Percentiles rank a stretch among this genome's conserved stretches.
Evolutionary conservation across 1,140 invertebrate species (phyloP).

Genomic region (Trachymyrmex cornetzi): DNA sequence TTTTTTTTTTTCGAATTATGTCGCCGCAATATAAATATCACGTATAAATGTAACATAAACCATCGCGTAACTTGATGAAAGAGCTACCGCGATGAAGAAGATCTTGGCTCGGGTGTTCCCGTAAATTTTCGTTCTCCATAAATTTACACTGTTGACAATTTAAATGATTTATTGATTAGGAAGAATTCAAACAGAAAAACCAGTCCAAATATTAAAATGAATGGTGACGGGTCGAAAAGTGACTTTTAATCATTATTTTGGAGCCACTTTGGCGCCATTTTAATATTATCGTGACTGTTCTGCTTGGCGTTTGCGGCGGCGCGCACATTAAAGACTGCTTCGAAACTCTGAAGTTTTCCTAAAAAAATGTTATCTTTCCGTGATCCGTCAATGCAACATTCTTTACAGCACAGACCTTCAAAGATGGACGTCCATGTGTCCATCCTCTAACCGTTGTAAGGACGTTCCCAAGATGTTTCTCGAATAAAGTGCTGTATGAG

Average conservation of each 20-base stretch:
- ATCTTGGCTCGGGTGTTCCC: not conserved
- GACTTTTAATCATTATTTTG: too few relatives aligned
- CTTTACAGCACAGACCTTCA: too few relatives aligned
- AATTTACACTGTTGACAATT: not conserved
- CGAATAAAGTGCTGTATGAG: too few relatives aligned
- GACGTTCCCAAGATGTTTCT: too few relatives aligned
- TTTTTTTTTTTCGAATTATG: not conserved
- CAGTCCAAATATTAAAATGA: too few relatives aligned
- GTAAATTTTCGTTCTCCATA: not conserved
- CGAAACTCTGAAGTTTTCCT: not conserved
- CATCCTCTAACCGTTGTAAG: too few relatives aligned
- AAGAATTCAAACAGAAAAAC: too few relatives aligned
- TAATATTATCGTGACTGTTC: too few relatives aligned
- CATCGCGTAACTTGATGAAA: not conserved
- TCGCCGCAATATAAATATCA: not conserved
- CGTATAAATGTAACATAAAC: not conserved
- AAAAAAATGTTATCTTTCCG: not conserved
- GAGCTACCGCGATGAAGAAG: not conserved
- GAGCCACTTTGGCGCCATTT: too few relatives aligned
- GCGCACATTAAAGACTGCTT: not conserved
- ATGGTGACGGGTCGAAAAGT: too few relatives aligned
- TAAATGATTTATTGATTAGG: not conserved
- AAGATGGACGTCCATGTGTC: too few relatives aligned
- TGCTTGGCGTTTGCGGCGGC: too few relatives aligned
- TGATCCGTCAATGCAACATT: not conserved